Conservation (phyloP, 2,113 vertebrate species). For the Callipepla californica region DNA sequence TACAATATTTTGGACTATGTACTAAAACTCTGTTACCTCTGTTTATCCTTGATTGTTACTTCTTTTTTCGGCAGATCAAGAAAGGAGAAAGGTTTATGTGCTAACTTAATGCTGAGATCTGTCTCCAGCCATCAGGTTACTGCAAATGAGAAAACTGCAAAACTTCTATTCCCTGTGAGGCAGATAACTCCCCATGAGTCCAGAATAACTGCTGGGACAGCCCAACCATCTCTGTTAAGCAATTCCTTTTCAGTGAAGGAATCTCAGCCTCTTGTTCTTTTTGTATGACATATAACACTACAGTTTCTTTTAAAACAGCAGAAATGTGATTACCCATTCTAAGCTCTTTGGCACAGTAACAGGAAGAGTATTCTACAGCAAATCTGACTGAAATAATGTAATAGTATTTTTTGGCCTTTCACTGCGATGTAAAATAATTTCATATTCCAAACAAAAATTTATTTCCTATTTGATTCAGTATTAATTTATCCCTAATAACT, state of each 20-base stretch:
- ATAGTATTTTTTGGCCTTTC: not conserved
- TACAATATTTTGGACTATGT: not conserved
- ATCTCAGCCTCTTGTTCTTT: not conserved
- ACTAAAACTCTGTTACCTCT: not conserved
- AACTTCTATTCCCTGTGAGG: not conserved
- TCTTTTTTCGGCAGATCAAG: not conserved
- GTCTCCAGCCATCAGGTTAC: not conserved
- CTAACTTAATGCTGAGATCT: not conserved
- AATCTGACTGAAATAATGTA: not conserved
- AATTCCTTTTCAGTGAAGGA: not conserved
- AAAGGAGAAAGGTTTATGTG: not conserved
- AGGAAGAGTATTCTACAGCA: not conserved
- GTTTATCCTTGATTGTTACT: not conserved
- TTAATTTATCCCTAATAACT: not conserved
- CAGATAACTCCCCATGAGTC: not conserved
- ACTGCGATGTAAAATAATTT: not conserved
- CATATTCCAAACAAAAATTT: not conserved
- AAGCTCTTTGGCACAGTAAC: not conserved
- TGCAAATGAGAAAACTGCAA: not conserved
- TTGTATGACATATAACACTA: not conserved
- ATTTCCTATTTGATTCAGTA: not conserved
- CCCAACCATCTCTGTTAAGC: not conserved
- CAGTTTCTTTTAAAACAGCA: not conserved
- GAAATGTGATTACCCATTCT: not conserved
- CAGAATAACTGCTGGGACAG: not conserved